phyloP scores from a whole-genome alignment of 2,113 vertebrate species.

The Muscicapa adusta region DNA sequence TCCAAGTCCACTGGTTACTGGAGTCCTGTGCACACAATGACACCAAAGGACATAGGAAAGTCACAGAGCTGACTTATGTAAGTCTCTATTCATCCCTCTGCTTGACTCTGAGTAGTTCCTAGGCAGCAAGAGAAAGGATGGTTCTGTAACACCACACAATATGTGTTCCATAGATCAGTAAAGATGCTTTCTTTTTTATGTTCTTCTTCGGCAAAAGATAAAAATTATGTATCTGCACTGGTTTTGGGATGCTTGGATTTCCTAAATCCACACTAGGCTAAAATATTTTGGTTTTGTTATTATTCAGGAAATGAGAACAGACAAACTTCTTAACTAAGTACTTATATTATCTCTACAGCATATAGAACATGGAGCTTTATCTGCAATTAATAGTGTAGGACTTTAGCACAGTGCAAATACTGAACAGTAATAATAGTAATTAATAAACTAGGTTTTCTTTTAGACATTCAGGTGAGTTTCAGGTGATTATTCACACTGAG shows the following conservation, averaged over 20 bases:
- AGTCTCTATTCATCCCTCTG: not conserved
- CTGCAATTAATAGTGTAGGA: not conserved
- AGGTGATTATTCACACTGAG: not conserved
- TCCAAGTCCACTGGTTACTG: conserved; percentile 87
- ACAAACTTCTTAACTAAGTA: not conserved
- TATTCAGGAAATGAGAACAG: not conserved
- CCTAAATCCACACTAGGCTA: not conserved
- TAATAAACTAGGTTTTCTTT: not conserved
- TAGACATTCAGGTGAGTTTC: not conserved
- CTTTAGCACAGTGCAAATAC: not conserved
- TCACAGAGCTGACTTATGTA: conserved; percentile 80
- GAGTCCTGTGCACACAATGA: conserved; percentile 87
- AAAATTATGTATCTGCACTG: not conserved
- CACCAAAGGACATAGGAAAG: conserved; percentile 76
- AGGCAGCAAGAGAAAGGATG: not conserved
- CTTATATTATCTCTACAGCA: not conserved
- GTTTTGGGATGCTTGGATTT: not conserved
- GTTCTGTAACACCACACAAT: not conserved
- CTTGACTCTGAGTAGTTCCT: not conserved
- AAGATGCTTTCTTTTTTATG: not conserved
- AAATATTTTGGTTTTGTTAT: not conserved
- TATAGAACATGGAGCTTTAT: not conserved
- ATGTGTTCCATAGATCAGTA: not conserved
- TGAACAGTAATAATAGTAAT: not conserved
- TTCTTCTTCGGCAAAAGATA: not conserved